Conservation (phyloP, 1,140 invertebrate species). For the Wiebesia pumilae region DNA sequence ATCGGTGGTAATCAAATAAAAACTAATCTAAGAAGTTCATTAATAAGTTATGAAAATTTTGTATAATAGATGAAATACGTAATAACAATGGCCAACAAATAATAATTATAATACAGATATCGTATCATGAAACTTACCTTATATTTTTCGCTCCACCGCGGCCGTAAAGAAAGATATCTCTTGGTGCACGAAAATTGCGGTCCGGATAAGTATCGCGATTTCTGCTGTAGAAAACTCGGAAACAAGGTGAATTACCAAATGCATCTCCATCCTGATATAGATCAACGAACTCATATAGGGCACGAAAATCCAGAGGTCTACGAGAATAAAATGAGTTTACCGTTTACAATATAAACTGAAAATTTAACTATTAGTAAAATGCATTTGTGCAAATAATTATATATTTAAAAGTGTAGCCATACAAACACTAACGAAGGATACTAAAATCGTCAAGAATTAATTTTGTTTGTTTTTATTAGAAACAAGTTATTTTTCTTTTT, state of each 20-base stretch:
- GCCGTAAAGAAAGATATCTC: conserved; percentile 90
- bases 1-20: no score
- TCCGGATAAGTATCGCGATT: conserved; percentile 75
- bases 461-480: no score
- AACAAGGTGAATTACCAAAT: conserved; percentile 81
- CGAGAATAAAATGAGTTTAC: conserved; percentile 57
- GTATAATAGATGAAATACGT: no score
- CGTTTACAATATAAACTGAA: no score
- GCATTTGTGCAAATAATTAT: no score
- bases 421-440: no score
- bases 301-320: conserved; percentile 87
- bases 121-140: conserved; percentile 77
- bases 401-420: no score
- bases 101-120: not conserved
- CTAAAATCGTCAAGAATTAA: no score
- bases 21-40: no score
- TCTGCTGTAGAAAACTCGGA: conserved; percentile 80
- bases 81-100: not conserved
- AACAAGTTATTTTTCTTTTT: no score
- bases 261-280: conserved; percentile 88
- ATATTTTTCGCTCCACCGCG: conserved; percentile 87
- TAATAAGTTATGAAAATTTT: no score
- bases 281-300: conserved; percentile 93
- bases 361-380: no score
- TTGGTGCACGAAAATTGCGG: conserved; percentile 81